Conservation (phyloP, 2,888 invertebrate genomes). For the Seira ritae region DNA sequence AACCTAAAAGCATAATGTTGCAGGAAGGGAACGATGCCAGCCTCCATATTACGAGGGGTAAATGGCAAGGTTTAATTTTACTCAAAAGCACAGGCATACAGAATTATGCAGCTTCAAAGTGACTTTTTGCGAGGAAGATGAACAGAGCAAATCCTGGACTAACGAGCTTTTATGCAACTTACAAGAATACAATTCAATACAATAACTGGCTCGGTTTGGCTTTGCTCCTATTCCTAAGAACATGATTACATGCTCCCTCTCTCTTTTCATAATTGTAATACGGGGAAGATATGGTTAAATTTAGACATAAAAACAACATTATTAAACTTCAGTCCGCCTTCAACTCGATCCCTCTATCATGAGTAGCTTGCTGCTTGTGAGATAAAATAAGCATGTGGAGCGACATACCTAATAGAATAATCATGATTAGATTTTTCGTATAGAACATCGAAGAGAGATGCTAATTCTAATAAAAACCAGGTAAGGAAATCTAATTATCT, state of each 20-base stretch:
- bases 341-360: not conserved
- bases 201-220: not conserved
- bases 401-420: constrained; percentile 26
- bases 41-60: too few relatives aligned
- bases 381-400: not conserved
- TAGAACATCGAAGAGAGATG: constrained; percentile 26
- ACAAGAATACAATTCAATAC: constrained; percentile 6
- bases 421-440: constrained; percentile 40
- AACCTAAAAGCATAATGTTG: too few relatives aligned
- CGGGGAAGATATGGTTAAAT: not conserved
- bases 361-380: too few relatives aligned
- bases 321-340: not conserved
- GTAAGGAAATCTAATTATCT: constrained; percentile 32
- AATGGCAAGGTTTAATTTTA: too few relatives aligned
- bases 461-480: constrained; percentile 34
- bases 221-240: not conserved
- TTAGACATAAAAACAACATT: constrained; percentile 15
- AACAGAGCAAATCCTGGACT: constrained; percentile 15
- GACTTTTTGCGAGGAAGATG: too few relatives aligned
- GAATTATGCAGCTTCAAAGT: too few relatives aligned
- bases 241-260: too few relatives aligned
- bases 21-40: too few relatives aligned
- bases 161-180: constrained; percentile 28
- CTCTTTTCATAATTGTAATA: too few relatives aligned
- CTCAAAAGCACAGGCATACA: too few relatives aligned